These are phyloP conservation scores for Enteromius trimaculatus DNA, from an alignment of 2,797 vertebrate species.

Conservation along the genomic window DNA sequence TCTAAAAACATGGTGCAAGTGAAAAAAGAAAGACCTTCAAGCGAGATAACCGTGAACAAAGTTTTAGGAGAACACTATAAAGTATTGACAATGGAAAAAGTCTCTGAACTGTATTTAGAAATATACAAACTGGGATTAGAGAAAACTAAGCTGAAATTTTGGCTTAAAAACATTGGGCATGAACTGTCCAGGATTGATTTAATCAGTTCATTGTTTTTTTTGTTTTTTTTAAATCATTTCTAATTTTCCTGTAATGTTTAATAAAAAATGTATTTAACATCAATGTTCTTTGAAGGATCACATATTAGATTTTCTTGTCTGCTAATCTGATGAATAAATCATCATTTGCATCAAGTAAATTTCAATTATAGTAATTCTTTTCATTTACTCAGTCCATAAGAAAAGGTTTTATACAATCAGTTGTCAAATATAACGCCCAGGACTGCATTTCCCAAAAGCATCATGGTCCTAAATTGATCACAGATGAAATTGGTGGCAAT, in stretches of 20 bases:
- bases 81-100: neutral
- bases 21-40: neutral
- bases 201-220: neutral
- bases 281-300: neutral
- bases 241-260: conserved; percentile 1
- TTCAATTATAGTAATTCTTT: neutral
- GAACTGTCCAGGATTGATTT: neutral
- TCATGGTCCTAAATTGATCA: neutral
- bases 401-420: neutral
- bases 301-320: neutral
- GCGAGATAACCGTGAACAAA: neutral
- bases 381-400: neutral
- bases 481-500: neutral
- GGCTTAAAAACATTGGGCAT: neutral
- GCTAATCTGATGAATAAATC: neutral
- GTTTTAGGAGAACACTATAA: neutral
- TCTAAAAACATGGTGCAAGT: neutral
- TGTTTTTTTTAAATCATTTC: neutral
- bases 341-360: neutral
- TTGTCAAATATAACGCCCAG: neutral
- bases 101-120: conserved; percentile 2
- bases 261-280: neutral
- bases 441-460: neutral
- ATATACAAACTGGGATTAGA: conserved; percentile 1
- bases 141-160: neutral